phyloP scores from a whole-genome alignment of 2,888 invertebrate species.

The Pristionchus maxplancki region DNA sequence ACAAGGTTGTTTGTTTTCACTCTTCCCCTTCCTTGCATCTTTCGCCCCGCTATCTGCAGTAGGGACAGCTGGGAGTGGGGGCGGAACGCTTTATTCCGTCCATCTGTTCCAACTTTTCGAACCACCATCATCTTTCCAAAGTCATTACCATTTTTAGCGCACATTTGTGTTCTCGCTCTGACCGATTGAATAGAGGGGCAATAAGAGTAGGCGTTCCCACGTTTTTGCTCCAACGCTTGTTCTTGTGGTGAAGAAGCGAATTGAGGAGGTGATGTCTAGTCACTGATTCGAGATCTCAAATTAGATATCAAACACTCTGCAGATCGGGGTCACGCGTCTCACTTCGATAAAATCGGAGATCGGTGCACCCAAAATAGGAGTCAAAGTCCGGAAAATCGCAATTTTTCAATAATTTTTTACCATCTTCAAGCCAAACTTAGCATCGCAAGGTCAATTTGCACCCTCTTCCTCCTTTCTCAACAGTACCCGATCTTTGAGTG shows the following conservation, averaged over 20 bases:
- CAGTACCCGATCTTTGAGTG: neutral
- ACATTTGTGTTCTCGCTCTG: neutral
- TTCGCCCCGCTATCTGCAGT: constrained; percentile 20
- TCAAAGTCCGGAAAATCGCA: too few species aligned
- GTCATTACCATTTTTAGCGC: neutral
- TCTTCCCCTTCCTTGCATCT: neutral
- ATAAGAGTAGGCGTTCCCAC: neutral
- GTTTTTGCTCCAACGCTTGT: neutral
- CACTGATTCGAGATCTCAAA: neutral
- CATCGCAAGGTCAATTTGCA: neutral
- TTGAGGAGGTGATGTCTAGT: neutral
- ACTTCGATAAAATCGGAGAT: neutral
- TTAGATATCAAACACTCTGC: neutral
- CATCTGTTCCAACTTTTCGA: neutral
- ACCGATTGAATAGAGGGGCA: neutral
- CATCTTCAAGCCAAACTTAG: too few species aligned
- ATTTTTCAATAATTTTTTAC: too few species aligned
- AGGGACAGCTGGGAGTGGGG: constrained; percentile 11
- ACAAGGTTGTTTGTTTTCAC: constrained; percentile 21
- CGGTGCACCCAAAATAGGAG: neutral
- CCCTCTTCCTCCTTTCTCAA: neutral
- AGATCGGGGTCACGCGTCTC: too few species aligned
- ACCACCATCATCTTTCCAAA: too few species aligned
- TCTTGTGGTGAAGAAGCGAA: too few species aligned
- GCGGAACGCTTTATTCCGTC: constrained; percentile 5